phyloP scores from a whole-genome alignment of 2,888 invertebrate species.

The Diarsia brunnea region DNA sequence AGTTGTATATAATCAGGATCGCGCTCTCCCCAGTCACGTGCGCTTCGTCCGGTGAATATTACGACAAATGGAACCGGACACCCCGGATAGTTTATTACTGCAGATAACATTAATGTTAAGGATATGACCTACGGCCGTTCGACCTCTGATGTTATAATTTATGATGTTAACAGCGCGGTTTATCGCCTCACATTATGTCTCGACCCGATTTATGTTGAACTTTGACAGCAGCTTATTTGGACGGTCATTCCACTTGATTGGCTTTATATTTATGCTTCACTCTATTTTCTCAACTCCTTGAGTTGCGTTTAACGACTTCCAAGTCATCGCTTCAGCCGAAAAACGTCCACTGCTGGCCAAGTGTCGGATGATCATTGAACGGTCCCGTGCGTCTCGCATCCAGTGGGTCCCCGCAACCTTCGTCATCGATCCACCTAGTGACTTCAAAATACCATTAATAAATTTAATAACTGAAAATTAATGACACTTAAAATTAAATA shows the following conservation, averaged over 20 bases:
- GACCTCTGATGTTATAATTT: constrained; percentile 75
- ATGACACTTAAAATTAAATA: constrained; percentile 7
- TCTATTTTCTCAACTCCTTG: constrained; percentile 22
- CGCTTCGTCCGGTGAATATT: constrained; percentile 67
- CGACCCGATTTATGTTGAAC: constrained; percentile 68
- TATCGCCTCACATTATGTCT: constrained; percentile 75
- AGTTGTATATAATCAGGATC: constrained; percentile 45
- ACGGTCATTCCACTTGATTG: constrained; percentile 47
- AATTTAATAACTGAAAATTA: constrained; percentile 9
- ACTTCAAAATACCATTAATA: constrained; percentile 9
- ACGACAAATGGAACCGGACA: constrained; percentile 74
- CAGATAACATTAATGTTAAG: constrained; percentile 80
- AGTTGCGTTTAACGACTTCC: constrained; percentile 18
- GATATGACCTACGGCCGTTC: constrained; percentile 76
- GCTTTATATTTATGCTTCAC: constrained; percentile 36
- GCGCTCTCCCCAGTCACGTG: constrained; percentile 55
- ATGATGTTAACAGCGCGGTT: constrained; percentile 72
- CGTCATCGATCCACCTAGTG: neutral
- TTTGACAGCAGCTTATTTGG: constrained; percentile 67
- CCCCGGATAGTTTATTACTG: constrained; percentile 75
- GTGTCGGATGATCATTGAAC: too few relatives aligned
- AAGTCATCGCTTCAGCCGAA: neutral
- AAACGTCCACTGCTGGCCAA: too few relatives aligned
- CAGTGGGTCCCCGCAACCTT: too few relatives aligned
- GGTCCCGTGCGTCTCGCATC: too few relatives aligned